Evolutionary conservation across 2,888 invertebrate genomes (phyloP).

Genomic region (Alitta virens): DNA sequence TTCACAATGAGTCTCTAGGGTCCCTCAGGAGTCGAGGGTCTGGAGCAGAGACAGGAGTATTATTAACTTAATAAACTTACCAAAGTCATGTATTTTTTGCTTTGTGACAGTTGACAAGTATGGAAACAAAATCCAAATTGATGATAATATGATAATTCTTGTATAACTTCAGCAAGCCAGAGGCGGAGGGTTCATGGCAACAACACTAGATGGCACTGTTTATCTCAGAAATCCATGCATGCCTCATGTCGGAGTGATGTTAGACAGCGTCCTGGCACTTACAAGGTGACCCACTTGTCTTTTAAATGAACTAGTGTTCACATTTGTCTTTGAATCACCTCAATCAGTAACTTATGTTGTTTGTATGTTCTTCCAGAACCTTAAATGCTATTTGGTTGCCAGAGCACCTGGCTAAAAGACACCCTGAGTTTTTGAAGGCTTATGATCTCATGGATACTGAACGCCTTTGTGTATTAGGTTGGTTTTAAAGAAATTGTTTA

Average conservation of each 20-base stretch:
- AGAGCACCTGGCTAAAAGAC: slow-evolving; percentile 61
- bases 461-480: slow-evolving; percentile 59
- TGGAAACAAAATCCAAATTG: too few species aligned
- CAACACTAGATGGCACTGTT: slow-evolving; percentile 65
- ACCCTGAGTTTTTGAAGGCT: slow-evolving; percentile 67
- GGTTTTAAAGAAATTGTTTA: not conserved
- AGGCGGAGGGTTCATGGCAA: slow-evolving; percentile 78
- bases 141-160: not conserved
- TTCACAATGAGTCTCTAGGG: too few species aligned
- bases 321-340: too few species aligned
- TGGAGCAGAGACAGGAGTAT: too few species aligned
- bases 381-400: slow-evolving; percentile 72
- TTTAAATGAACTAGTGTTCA: too few species aligned
- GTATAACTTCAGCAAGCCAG: slow-evolving; percentile 65
- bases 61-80: too few species aligned
- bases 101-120: too few species aligned
- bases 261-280: slow-evolving; percentile 78
- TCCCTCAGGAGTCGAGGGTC: too few species aligned
- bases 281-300: too few species aligned
- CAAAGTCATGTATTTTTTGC: too few species aligned
- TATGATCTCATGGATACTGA: slow-evolving; percentile 75
- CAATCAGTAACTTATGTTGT: too few species aligned
- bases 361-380: slow-evolving; percentile 24
- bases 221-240: slow-evolving; percentile 85
- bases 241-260: slow-evolving; percentile 75